These are phyloP conservation scores for Platyrinchus mystaceus DNA, from an alignment of 2,797 vertebrate genomes.

Conservation along the genomic window DNA sequence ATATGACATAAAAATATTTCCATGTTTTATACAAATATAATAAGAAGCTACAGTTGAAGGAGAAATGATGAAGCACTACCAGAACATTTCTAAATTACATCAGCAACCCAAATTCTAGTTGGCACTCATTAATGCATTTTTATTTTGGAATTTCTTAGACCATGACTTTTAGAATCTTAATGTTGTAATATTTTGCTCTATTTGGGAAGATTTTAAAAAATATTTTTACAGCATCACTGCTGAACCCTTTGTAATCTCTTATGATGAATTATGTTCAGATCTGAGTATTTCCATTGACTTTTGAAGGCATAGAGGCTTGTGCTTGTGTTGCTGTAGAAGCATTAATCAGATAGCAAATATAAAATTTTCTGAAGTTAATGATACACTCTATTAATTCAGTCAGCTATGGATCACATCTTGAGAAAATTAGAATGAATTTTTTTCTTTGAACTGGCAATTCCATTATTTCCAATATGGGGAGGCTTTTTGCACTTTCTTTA, in stretches of 20 bases:
- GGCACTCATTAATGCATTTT: neutral
- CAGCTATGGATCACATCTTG: neutral
- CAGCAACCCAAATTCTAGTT: neutral
- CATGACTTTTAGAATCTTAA: neutral
- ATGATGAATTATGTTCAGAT: neutral
- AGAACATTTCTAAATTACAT: neutral
- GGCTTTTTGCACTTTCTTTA: neutral
- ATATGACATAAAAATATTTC: neutral
- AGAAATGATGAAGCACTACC: neutral
- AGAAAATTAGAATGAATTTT: neutral
- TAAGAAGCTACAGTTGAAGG: neutral
- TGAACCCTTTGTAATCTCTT: neutral
- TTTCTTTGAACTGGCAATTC: neutral
- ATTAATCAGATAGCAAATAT: neutral
- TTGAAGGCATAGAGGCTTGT: neutral
- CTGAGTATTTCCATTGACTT: neutral
- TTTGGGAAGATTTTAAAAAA: neutral
- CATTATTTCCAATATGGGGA: neutral
- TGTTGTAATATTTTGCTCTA: neutral
- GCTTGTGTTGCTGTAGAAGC: neutral
- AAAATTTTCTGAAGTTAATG: neutral
- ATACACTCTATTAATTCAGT: neutral
- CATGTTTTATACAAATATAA: neutral
- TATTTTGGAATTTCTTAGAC: neutral
- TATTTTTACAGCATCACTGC: neutral